Evolutionary conservation across 2,113 vertebrate species (phyloP).

Genomic region (Microtus montanus): DNA sequence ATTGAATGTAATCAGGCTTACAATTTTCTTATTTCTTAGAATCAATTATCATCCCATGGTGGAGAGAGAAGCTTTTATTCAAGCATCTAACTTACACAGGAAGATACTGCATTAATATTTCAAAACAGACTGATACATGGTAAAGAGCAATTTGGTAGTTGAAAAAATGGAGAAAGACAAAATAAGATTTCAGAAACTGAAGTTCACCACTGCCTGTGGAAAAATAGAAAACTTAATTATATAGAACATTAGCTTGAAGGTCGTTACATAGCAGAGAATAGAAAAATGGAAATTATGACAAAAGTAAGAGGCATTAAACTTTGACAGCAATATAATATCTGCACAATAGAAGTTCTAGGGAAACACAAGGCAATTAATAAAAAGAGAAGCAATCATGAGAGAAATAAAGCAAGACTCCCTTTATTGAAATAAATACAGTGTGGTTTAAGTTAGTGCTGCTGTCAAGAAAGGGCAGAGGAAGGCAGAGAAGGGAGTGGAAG

Average conservation of each 20-base stretch:
- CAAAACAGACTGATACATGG: not conserved
- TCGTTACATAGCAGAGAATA: not conserved
- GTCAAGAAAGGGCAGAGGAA: not conserved
- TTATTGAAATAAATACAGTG: not conserved
- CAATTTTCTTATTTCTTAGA: not conserved
- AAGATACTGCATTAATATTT: not conserved
- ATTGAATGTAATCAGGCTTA: not conserved
- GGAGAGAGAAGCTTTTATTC: not conserved
- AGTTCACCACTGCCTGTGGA: not conserved
- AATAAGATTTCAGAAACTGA: not conserved
- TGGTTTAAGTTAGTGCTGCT: not conserved
- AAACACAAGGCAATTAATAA: not conserved
- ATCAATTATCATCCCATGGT: not conserved
- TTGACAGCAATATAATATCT: not conserved
- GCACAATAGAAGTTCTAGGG: not conserved
- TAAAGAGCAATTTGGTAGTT: not conserved
- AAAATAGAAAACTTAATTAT: constrained; percentile 14
- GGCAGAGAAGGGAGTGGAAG: too few relatives aligned
- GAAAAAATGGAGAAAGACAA: not conserved
- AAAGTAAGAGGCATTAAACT: not conserved
- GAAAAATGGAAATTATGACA: not conserved
- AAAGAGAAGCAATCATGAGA: not conserved
- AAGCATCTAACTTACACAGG: not conserved
- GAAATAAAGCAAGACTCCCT: not conserved
- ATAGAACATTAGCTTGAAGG: not conserved